Base-by-base conservation (phyloP, 2,113 vertebrate genomes). In the Paramisgurnus dabryanus region DNA sequence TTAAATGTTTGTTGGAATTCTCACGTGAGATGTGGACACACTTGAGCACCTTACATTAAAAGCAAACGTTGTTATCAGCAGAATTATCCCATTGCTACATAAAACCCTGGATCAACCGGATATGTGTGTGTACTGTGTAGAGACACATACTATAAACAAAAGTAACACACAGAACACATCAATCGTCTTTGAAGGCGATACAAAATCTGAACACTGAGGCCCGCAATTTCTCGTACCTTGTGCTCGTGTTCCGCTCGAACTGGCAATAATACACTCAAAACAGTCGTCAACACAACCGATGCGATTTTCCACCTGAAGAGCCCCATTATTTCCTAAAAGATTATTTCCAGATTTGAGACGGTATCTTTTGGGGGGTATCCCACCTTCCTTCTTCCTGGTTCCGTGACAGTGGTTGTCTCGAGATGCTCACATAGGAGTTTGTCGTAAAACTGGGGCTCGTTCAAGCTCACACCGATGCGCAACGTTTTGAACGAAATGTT, bases 181-280 rank as follows among this genome's bases (percentile, higher is more conserved):
- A 40, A 50, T 13, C 47, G 17, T 57, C 61, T 39, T 40, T 64
- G 43, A 5, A 53, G 27, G 47, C 41, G 77, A 34, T 40, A 73
- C 39, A 50, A 3, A 61, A 43, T 67, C 40, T 64, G 74, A 60
- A 70, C 34, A 76, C 47, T 64, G 40, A 72, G 89, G 89, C 89
- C 90, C 58, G 50, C 76, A 81, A 63, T 63, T 79, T 77, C 67
- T 80, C 94, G 96, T 92, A 98, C 96, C 22, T 95, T 97, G 91
- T 98, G 96, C 43, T 96, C 95, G 72, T 97, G 96, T 84, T 98
- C 96, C 71, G 95, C 95, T 86, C 90, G 89, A 73, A 86, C 91
- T 82, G 85, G 22, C 22, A 22, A 84, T 76, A 93, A 82, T 69
- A 87, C 87, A 82, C 91, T 86, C 73, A 90, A 61, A 85, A 92